Evolutionary conservation across 2,113 vertebrate genomes (phyloP).

Genomic region (Porphyrio hochstetteri): DNA sequence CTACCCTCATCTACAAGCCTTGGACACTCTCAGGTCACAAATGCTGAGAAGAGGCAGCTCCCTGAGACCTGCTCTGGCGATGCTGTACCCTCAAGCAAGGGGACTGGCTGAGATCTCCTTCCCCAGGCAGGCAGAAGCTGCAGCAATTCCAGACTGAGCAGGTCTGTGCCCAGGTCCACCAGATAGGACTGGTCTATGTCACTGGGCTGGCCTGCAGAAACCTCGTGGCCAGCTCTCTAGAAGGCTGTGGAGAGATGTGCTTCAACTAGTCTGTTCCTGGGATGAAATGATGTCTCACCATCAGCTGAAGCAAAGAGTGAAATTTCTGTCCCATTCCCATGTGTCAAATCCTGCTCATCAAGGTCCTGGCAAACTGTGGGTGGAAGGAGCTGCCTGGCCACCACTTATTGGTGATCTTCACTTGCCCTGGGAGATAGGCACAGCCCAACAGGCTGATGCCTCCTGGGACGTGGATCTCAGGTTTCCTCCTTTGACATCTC

Average conservation of each 20-base stretch:
- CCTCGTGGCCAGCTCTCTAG: accelerated
- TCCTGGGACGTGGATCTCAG: not conserved
- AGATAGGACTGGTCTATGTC: not conserved
- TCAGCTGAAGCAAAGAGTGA: not conserved
- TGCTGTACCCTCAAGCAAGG: not conserved
- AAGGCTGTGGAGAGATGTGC: accelerated
- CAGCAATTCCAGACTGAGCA: not conserved
- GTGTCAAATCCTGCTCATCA: not conserved
- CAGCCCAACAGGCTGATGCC: not conserved
- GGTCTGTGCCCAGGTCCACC: not conserved
- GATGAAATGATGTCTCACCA: not conserved
- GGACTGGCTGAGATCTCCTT: not conserved
- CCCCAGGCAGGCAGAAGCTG: not conserved
- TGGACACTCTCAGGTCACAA: not conserved
- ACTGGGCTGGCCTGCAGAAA: not conserved
- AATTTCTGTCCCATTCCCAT: not conserved
- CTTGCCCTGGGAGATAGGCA: not conserved
- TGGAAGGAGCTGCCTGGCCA: not conserved
- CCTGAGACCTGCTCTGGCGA: not conserved
- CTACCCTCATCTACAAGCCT: not conserved
- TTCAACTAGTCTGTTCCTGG: not conserved
- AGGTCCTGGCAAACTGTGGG: not conserved
- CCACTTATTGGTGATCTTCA: not conserved
- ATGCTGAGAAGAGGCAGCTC: not conserved
- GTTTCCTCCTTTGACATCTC: not conserved